phyloP scores from a whole-genome alignment of 2,888 invertebrate genomes.

The Drosophila setosimentum region DNA sequence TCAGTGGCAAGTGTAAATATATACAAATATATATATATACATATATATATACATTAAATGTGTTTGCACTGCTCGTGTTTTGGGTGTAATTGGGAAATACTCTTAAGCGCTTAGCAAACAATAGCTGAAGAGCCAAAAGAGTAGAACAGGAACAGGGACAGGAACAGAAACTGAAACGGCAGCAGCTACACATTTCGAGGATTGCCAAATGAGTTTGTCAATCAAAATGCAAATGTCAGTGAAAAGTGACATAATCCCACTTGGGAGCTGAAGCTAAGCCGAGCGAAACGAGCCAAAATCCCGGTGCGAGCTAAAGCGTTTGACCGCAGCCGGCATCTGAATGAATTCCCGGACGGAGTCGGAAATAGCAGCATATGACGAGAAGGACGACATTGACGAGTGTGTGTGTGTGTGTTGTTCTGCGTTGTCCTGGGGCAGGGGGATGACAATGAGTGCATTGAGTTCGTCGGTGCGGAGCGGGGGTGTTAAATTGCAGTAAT shows the following conservation, averaged over 20 bases:
- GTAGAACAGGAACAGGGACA: neutral
- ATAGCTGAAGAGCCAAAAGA: constrained; percentile 10
- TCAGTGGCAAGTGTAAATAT: constrained; percentile 45
- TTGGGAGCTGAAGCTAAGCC: constrained; percentile 79
- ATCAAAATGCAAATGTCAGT: constrained; percentile 84
- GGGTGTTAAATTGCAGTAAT: constrained; percentile 82
- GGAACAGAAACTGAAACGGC: constrained; percentile 1
- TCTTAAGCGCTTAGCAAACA: constrained; percentile 69
- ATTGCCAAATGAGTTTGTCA: constrained; percentile 80
- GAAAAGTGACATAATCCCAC: constrained; percentile 84
- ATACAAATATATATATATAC: neutral
- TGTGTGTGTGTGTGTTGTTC: neutral
- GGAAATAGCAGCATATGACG: constrained; percentile 75
- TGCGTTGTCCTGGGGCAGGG: no score
- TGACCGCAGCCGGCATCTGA: constrained; percentile 79
- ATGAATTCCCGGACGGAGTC: constrained; percentile 53
- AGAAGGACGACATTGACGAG: constrained; percentile 42
- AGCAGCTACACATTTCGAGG: constrained; percentile 11
- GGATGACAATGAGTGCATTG: constrained; percentile 27
- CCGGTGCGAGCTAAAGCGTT: constrained; percentile 81
- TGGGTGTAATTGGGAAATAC: constrained; percentile 71
- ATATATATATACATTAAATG: constrained; percentile 40
- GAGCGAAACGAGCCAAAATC: constrained; percentile 74
- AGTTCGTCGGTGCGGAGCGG: constrained; percentile 36
- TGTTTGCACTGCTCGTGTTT: constrained; percentile 29